These are phyloP conservation scores for Atethmia centrago DNA, from an alignment of 2,888 invertebrate genomes.

Conservation along the genomic window DNA sequence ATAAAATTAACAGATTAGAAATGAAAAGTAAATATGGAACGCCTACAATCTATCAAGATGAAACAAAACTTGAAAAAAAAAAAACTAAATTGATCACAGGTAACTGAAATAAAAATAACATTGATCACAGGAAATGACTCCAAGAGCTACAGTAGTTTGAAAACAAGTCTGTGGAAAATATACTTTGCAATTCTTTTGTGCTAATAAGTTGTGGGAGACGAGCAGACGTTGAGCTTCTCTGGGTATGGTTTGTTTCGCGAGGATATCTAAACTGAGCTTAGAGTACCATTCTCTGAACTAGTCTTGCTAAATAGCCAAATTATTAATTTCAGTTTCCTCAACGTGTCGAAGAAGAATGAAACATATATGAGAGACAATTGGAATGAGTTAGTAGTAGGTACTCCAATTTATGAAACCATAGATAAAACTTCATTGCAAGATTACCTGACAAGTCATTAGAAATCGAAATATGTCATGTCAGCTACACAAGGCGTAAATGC, in stretches of 20 bases:
- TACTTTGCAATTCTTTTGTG: slow-evolving; percentile 49
- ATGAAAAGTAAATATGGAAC: slow-evolving; percentile 69
- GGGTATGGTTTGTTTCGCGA: neutral
- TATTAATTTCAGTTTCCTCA: neutral
- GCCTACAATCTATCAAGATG: slow-evolving; percentile 15
- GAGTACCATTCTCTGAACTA: neutral
- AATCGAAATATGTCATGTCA: neutral
- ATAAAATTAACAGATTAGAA: slow-evolving; percentile 83
- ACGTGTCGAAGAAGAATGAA: neutral
- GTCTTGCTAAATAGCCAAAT: neutral
- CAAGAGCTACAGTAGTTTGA: slow-evolving; percentile 13
- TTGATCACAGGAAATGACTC: slow-evolving; percentile 23
- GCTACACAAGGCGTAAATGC: too few relatives aligned
- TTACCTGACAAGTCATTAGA: neutral
- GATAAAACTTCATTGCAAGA: neutral
- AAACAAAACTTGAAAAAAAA: slow-evolving; percentile 20
- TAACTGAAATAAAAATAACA: slow-evolving; percentile 16
- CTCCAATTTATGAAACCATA: neutral
- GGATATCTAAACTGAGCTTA: neutral
- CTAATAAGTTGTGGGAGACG: slow-evolving; percentile 35
- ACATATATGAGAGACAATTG: neutral
- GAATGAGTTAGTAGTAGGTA: neutral
- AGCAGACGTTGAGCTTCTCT: neutral
- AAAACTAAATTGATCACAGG: neutral
- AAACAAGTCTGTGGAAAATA: slow-evolving; percentile 40